A percentile compares a stretch with the other conserved stretches of the same genome.
Conservation (phyloP, 2,797 vertebrate genomes). For the Sylvia borin region DNA sequence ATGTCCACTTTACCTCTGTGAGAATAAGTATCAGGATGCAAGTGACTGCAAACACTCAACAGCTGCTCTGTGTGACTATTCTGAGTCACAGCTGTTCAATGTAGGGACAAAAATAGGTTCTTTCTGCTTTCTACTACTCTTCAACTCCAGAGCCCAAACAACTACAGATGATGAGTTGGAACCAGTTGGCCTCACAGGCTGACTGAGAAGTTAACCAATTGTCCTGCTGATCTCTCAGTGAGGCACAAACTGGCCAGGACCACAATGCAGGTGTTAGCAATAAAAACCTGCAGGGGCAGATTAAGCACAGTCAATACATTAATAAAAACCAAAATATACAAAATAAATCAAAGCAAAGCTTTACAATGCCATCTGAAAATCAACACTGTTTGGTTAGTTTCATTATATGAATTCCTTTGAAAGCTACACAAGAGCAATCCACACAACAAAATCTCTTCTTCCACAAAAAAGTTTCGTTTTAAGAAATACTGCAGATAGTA, state of each 20-base stretch:
- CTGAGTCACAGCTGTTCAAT: slow-evolving; percentile 23
- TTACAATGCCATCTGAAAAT: neutral
- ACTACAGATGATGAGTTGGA: neutral
- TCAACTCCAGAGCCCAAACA: slow-evolving; percentile 5
- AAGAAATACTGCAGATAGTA: neutral
- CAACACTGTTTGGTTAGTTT: neutral
- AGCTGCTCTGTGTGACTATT: slow-evolving; percentile 31
- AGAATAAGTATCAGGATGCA: neutral
- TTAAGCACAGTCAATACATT: neutral
- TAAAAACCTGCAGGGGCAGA: neutral
- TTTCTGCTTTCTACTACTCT: slow-evolving; percentile 15
- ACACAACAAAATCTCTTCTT: neutral
- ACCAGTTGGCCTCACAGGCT: neutral
- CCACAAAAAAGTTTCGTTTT: slow-evolving; percentile 37
- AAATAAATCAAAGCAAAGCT: neutral
- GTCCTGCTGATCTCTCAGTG: neutral
- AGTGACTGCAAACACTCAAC: slow-evolving; percentile 15
- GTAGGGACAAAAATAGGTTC: slow-evolving; percentile 4
- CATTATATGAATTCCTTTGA: neutral
- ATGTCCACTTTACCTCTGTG: slow-evolving; percentile 15
- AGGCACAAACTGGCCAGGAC: neutral
- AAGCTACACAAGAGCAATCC: neutral
- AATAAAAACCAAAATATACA: neutral
- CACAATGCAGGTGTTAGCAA: neutral
- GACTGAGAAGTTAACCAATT: neutral